Evolutionary conservation across 1,140 invertebrate genomes (phyloP).

Genomic region (Platorchestia sp.): DNA sequence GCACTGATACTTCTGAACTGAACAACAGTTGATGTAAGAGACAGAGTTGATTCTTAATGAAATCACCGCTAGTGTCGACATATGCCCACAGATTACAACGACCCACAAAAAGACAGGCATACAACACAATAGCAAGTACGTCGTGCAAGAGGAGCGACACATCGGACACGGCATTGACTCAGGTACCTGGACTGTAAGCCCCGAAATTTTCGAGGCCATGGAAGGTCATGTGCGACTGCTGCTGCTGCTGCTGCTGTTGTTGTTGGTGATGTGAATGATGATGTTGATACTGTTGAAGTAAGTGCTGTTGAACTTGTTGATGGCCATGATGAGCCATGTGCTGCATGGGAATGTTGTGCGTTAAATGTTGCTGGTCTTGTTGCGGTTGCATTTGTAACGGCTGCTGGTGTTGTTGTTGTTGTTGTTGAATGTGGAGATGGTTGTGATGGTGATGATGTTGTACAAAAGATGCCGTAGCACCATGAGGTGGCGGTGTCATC

Average conservation of each 20-base stretch:
- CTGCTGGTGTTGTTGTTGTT: conserved; percentile 12
- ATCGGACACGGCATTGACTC: neutral
- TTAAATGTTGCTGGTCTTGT: conserved; percentile 11
- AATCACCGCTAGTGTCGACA: neutral
- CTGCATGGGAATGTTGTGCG: conserved; percentile 10
- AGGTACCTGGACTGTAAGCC: conserved; percentile 22
- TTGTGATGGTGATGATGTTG: conserved; percentile 15
- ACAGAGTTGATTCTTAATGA: neutral
- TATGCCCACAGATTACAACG: neutral
- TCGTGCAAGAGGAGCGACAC: neutral
- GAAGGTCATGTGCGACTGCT: neutral
- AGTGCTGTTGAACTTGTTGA: neutral
- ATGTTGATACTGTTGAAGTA: conserved; percentile 17
- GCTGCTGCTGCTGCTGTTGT: conserved; percentile 33
- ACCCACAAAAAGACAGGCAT: conserved; percentile 6
- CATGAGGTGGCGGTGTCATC: conserved; percentile 19
- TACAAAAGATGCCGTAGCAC: neutral
- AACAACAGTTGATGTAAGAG: neutral
- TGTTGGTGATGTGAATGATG: neutral
- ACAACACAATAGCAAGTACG: conserved; percentile 24
- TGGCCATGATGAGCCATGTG: conserved; percentile 5
- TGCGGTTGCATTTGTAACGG: neutral
- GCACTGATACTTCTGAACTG: neutral
- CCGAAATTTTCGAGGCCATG: conserved; percentile 27
- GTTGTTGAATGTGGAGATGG: neutral